Evolutionary conservation across 2,797 vertebrate species (phyloP), one percentile per base, ranked within the genome.

Genomic region (Fratercula arctica): DNA sequence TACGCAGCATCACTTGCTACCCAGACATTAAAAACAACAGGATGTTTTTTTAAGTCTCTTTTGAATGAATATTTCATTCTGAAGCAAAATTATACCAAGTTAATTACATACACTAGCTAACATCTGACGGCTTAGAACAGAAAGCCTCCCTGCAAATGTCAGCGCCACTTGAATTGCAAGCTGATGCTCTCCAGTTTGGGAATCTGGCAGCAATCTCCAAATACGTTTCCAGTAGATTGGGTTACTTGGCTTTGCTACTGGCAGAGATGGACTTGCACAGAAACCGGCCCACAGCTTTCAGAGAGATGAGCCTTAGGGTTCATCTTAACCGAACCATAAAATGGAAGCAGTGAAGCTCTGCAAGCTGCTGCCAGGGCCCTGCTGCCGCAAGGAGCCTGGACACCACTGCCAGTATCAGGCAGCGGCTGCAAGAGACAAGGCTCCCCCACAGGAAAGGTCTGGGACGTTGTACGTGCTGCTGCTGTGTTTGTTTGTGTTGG

Each of bases 31-130:
- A 56, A 91, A 95, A 94, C 41, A 29, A 81, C 39, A 75, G 80
- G 31, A 54, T 95, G 39, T 23, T 81, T 92, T 96, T 85, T 4
- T 28, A 8, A 89, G 89, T 83, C 72, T 89, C 89, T 96, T 94
- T 91, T 95, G 90, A 96, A 96, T 92, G 87, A 96, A 82, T 97
- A 96, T 91, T 92, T 95, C 80, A 97, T 86, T 96, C 90, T 85
- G 85, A 95, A 94, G 91, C 85, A 95, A 85, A 97, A 97, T 96
- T 63, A 86, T 19, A 85, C 61, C 66, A 93, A 95, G 94, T 93
- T 97, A 96, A 97, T 97, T 91, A 97, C 76, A 94, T 72, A 94
- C 61, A 91, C 90, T 87, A 59, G 89, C 80, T 95, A 95, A 94
- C 69, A 88, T 87, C 93, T 97, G 96, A 97, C 4, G 13, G n/a